These are phyloP conservation scores for Parasteatoda lunata DNA, from an alignment of 2,888 invertebrate species.

Conservation along the genomic window DNA sequence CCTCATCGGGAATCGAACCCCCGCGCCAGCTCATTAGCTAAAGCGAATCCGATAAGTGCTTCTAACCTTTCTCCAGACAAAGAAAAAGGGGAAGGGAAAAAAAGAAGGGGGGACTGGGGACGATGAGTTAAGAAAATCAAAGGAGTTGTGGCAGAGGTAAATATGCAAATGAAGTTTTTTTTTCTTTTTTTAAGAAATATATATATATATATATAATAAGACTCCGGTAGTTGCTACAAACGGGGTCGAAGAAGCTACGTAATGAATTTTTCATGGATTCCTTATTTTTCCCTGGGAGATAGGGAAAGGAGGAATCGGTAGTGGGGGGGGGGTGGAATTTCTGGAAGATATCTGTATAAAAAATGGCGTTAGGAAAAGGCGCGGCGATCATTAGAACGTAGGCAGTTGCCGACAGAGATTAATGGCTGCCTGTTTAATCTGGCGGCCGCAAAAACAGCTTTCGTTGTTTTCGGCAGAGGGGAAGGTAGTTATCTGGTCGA, in stretches of 20 bases:
- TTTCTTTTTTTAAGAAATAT: too few species aligned
- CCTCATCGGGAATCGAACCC: slow-evolving; percentile 58
- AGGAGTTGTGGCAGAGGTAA: slow-evolving; percentile 13
- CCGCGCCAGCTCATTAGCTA: slow-evolving; percentile 58
- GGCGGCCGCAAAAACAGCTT: slow-evolving; percentile 67
- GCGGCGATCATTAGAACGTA: slow-evolving; percentile 57
- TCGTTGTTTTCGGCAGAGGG: slow-evolving; percentile 40
- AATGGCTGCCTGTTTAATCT: slow-evolving; percentile 64
- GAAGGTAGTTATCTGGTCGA: slow-evolving; percentile 63
- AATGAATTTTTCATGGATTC: slow-evolving; percentile 67
- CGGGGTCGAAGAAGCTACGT: slow-evolving; percentile 35
- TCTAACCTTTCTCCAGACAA: slow-evolving; percentile 4
- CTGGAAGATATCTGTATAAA: slow-evolving; percentile 14
- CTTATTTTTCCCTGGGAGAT: slow-evolving; percentile 14
- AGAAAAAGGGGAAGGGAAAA: slow-evolving; percentile 8
- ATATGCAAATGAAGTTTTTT: slow-evolving; percentile 40
- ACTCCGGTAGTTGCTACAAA: slow-evolving; percentile 20
- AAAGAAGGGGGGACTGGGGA: slow-evolving; percentile 8
- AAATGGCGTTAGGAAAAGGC: slow-evolving; percentile 56
- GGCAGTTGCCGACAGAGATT: slow-evolving; percentile 67
- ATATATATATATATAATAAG: not conserved
- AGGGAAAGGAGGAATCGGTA: slow-evolving; percentile 30
- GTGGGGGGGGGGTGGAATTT: slow-evolving; percentile 1
- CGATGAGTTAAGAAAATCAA: slow-evolving; percentile 14
- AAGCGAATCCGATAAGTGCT: slow-evolving; percentile 65